Evolutionary conservation across 2,113 vertebrate species (phyloP).

Genomic region (Heloderma charlesbogerti): DNA sequence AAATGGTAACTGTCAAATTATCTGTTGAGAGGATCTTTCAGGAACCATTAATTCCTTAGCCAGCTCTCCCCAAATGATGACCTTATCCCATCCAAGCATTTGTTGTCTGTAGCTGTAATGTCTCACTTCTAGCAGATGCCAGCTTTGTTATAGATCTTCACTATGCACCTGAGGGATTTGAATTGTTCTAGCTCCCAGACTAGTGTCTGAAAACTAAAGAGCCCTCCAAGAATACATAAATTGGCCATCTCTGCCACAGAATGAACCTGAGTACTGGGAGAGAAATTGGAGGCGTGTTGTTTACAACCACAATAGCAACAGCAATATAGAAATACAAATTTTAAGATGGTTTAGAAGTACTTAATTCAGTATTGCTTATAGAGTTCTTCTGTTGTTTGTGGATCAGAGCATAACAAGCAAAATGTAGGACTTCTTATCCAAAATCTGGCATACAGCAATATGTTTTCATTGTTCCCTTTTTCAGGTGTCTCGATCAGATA

Average conservation of each 20-base stretch:
- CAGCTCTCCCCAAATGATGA: not conserved
- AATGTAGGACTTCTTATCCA: not conserved
- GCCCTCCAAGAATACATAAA: not conserved
- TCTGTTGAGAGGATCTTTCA: not conserved
- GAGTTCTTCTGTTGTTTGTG: not conserved
- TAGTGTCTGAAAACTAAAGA: conserved; percentile 3
- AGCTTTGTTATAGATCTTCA: not conserved
- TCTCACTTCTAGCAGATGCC: not conserved
- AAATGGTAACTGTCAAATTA: not conserved
- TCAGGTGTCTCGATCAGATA: conserved; percentile 64
- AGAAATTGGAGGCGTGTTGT: not conserved
- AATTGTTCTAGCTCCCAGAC: not conserved
- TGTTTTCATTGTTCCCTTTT: not conserved
- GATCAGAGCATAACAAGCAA: not conserved
- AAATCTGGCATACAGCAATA: not conserved
- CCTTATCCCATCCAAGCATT: not conserved
- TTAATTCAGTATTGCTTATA: not conserved
- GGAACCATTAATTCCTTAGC: not conserved
- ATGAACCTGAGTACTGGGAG: not conserved
- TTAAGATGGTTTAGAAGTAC: not conserved
- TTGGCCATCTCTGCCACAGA: not conserved
- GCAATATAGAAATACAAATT: conserved; percentile 21
- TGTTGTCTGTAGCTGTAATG: not conserved
- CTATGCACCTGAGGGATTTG: not conserved
- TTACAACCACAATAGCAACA: conserved; percentile 6